Base-by-base conservation (phyloP, 64 coral and sea anemone genomes). In the Actinia equina region DNA sequence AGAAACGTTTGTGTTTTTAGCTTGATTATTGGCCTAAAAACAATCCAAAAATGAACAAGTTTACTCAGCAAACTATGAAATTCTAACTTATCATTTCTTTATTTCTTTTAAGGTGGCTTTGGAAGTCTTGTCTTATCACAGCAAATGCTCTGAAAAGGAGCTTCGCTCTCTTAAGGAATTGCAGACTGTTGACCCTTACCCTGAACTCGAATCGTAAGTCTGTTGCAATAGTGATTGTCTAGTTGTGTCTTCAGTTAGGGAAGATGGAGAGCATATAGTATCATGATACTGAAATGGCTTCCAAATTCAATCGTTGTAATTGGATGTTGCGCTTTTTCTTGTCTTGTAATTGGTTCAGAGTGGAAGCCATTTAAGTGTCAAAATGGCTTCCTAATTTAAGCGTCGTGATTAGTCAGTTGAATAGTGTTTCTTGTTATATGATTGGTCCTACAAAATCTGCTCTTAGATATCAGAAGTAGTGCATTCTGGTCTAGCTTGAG, bases 91-190 rank as follows among this genome's bases (percentile, higher is more conserved):
- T 74, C 10, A 14, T 30, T 74, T 74, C 69, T 65, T 0, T 63
- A 18, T 63, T 13, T 59, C 22, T 15, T 49, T 67, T 62, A 7
- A 98, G 95, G 95, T 99, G 15, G 96, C 96, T 20, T 83, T 99
- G 20, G 96, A 99, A 37, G 96, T 99, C 11, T 78, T 99, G 2
- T 99, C 96, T 7, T 99, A 99, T 55, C 96, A 99, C 90, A 99
- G 96, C 82, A 99, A 94, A 79, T 99, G 96, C 30, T 95, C 96
- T 52, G 91, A 99, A 43, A 54, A 88, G 11, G 96, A 99, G 57
- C 82, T 93, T 23, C 59, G 88, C 30, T 52, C 25, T 12, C 42
- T 95, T 12, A 85, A 90, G 77, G 88, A 93, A 6, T 45, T 99
- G 30, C 80, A 87, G 44, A 7, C 85, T 22, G 25, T 37, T 14